A percentile compares a stretch with the other conserved stretches of the same genome.
These are phyloP conservation scores for Labeo calbasu DNA, from an alignment of 2,797 vertebrate genomes.

Conservation along the genomic window DNA sequence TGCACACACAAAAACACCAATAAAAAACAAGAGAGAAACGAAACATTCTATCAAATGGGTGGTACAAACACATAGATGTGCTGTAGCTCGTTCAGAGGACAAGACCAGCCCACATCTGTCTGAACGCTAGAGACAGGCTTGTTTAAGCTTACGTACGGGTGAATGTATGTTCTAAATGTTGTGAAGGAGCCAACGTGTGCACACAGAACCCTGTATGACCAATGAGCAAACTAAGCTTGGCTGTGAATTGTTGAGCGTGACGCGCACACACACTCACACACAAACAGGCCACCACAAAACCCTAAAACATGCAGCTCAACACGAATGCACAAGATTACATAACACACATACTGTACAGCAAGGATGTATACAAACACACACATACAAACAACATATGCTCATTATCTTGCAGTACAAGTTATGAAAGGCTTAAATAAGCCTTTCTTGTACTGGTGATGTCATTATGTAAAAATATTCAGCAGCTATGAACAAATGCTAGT, in stretches of 20 bases:
- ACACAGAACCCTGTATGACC: conserved; percentile 47
- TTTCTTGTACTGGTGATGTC: not conserved
- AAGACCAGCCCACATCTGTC: conserved; percentile 45
- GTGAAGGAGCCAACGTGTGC: conserved; percentile 33
- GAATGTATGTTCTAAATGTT: conserved; percentile 29
- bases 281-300: conserved; percentile 27
- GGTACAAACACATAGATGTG: conserved; percentile 41
- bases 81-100: conserved; percentile 42
- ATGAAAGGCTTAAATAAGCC: not conserved
- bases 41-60: conserved; percentile 29
- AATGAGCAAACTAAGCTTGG: conserved; percentile 52
- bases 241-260: conserved; percentile 37
- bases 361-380: not conserved
- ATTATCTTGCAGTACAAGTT: not conserved
- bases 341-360: not conserved
- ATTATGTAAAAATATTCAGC: not conserved
- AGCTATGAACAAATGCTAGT: not conserved
- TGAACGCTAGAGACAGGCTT: conserved; percentile 25
- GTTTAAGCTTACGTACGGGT: conserved; percentile 8
- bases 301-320: not conserved
- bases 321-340: not conserved
- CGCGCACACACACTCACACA: not conserved
- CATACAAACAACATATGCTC: conserved; percentile 11
- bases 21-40: conserved; percentile 31
- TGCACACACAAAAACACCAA: conserved; percentile 46